A percentile compares a stretch with the other conserved stretches of the same genome.
Conservation (phyloP, 1,140 invertebrate genomes). For the Saccostrea echinata region DNA sequence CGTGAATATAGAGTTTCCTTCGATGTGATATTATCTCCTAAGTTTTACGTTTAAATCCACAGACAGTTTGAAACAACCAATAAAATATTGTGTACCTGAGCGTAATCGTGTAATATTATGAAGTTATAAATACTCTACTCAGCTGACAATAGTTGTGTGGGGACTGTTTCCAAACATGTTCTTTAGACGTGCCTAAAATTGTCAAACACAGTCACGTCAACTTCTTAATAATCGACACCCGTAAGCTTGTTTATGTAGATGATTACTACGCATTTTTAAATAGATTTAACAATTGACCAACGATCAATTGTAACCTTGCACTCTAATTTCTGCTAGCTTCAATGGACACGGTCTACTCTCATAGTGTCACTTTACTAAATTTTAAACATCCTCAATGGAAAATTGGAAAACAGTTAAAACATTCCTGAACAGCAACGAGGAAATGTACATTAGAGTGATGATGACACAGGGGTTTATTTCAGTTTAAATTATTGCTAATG, state of each 20-base stretch:
- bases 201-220: background rate
- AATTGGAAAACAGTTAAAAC: background rate
- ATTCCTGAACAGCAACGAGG: too few species aligned
- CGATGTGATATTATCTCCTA: constrained; percentile 18
- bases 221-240: background rate
- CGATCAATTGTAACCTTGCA: background rate
- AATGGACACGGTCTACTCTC: background rate
- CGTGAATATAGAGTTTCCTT: background rate
- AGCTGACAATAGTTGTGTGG: background rate
- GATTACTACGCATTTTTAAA: background rate
- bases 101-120: constrained; percentile 4
- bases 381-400: background rate
- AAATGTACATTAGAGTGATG: too few species aligned
- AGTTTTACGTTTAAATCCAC: constrained; percentile 27
- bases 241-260: constrained; percentile 1
- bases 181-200: background rate
- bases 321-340: background rate
- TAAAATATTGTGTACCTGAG: constrained; percentile 18
- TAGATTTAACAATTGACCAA: background rate
- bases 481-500: too few species aligned
- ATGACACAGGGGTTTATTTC: too few species aligned
- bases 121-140: background rate
- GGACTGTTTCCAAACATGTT: background rate
- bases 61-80: constrained; percentile 26
- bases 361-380: background rate